phyloP scores from a whole-genome alignment of 2,797 vertebrate species.

The Aphelocoma californica region DNA sequence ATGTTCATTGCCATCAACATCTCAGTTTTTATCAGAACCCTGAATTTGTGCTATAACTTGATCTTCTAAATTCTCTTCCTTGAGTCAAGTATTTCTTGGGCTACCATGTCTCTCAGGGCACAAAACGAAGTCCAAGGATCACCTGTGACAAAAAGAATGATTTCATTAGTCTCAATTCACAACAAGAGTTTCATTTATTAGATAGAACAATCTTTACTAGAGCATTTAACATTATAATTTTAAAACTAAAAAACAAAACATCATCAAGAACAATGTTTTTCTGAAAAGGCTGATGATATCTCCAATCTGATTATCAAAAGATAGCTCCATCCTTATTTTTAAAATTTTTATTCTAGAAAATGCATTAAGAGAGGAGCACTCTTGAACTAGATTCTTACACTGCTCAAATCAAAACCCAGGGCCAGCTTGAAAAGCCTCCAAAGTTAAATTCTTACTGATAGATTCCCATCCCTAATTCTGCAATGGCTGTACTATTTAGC shows the following conservation, averaged over 20 bases:
- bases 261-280: conserved; percentile 61
- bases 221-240: neutral
- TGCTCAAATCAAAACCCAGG: neutral
- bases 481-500: neutral
- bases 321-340: neutral
- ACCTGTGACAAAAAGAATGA: conserved; percentile 65
- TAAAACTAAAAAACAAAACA: conserved; percentile 38
- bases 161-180: conserved; percentile 47
- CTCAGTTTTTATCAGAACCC: conserved; percentile 59
- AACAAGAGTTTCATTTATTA: neutral
- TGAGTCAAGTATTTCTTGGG: neutral
- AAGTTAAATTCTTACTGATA: neutral
- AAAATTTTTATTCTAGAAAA: neutral
- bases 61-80: conserved; percentile 49
- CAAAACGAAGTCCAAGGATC: conserved; percentile 18
- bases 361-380: neutral
- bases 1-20: conserved; percentile 47
- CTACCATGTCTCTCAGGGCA: neutral
- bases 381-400: neutral
- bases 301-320: neutral
- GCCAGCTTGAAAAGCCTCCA: neutral
- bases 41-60: conserved; percentile 37
- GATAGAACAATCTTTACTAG: neutral
- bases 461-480: neutral
- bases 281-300: conserved; percentile 4